These are phyloP conservation scores for Danionella cerebrum DNA, from an alignment of 2,113 vertebrate genomes.

Conservation along the genomic window DNA sequence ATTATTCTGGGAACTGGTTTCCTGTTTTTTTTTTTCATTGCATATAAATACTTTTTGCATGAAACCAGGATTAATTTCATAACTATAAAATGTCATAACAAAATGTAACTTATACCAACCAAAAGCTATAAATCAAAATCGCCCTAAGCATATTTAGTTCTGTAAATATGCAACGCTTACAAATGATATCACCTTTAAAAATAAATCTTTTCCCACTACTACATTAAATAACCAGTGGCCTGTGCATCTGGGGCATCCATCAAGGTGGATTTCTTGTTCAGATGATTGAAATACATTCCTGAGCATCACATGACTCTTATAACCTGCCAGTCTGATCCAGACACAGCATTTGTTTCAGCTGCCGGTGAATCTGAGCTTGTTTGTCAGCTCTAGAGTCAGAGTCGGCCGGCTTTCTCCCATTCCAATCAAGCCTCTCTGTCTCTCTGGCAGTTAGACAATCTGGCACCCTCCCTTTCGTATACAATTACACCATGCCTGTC, in stretches of 20 bases:
- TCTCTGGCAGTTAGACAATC: neutral
- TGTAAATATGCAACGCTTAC: neutral
- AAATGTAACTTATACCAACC: neutral
- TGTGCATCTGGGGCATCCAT: slow-evolving; percentile 10
- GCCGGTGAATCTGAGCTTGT: slow-evolving; percentile 3
- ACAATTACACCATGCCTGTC: slow-evolving; percentile 32
- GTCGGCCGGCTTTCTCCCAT: neutral
- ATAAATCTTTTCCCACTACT: too few species aligned
- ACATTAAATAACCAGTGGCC: neutral
- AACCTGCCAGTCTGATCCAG: neutral
- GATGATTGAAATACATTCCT: slow-evolving; percentile 6
- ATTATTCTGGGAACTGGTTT: too few species aligned
- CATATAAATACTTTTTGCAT: too few species aligned
- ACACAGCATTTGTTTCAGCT: slow-evolving; percentile 1
- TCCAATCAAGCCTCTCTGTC: slow-evolving; percentile 24
- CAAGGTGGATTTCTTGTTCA: neutral
- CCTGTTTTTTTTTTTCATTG: too few species aligned
- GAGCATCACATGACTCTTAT: neutral
- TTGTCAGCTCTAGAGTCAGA: slow-evolving; percentile 19
- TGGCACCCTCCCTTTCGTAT: slow-evolving; percentile 6
- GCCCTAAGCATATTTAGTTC: neutral
- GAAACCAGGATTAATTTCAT: neutral
- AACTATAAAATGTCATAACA: neutral
- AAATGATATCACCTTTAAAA: neutral
- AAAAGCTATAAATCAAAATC: slow-evolving; percentile 5